These are phyloP conservation scores for Protonibea diacanthus DNA, from an alignment of 2,797 vertebrate genomes.

Conservation along the genomic window DNA sequence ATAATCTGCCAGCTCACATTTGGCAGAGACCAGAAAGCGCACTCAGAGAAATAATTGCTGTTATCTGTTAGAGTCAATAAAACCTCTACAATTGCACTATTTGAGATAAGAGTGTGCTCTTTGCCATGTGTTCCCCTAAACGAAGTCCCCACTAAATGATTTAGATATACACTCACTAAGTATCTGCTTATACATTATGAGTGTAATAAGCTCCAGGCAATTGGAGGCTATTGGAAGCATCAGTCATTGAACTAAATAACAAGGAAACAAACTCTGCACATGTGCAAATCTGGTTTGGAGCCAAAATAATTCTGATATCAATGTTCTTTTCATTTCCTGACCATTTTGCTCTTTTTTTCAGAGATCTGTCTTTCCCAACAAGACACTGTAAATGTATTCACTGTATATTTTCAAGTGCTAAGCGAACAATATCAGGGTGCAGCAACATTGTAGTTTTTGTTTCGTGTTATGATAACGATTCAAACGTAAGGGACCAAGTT, in stretches of 20 bases:
- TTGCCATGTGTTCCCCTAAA: conserved; percentile 79
- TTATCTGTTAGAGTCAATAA: conserved; percentile 86
- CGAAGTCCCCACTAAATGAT: conserved; percentile 78
- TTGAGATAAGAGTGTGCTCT: conserved; percentile 78
- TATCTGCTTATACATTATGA: conserved; percentile 82
- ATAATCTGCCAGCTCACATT: conserved; percentile 86
- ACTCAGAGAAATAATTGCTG: conserved; percentile 85
- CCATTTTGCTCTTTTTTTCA: conserved; percentile 25
- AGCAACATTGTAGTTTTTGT: conserved; percentile 62
- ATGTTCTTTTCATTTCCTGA: conserved; percentile 47
- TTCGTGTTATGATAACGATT: conserved; percentile 73
- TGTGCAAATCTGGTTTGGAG: conserved; percentile 57
- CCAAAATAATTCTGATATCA: conserved; percentile 56
- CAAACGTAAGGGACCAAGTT: conserved; percentile 80
- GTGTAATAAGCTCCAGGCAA: conserved; percentile 78
- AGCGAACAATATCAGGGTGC: conserved; percentile 59
- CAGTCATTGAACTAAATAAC: conserved; percentile 74
- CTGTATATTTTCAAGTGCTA: conserved; percentile 59
- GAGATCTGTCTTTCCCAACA: conserved; percentile 38
- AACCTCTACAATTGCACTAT: conserved; percentile 78
- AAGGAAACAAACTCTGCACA: conserved; percentile 65
- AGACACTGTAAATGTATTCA: conserved; percentile 50
- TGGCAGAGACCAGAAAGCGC: conserved; percentile 81
- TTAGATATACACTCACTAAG: conserved; percentile 78
- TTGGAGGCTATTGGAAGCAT: conserved; percentile 74